phyloP scores from a whole-genome alignment of 2,797 vertebrate genomes.

The Podargus strigoides region DNA sequence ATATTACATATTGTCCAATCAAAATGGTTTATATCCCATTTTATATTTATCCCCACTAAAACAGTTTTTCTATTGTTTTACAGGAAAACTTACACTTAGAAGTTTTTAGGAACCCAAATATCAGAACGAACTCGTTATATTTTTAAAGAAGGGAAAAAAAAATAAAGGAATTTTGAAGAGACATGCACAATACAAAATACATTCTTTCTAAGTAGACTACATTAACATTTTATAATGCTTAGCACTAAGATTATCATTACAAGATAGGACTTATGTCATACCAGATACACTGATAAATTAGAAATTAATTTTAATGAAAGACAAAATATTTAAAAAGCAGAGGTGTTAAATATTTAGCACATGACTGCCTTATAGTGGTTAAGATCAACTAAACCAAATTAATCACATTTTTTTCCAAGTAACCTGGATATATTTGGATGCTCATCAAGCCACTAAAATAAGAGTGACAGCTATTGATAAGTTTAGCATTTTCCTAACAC shows the following conservation, averaged over 20 bases:
- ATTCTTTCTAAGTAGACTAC: not conserved
- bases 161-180: not conserved
- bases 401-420: not conserved
- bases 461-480: not conserved
- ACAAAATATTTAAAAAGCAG: not conserved
- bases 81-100: not conserved
- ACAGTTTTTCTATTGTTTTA: not conserved
- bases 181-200: not conserved
- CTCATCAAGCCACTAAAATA: not conserved
- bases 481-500: not conserved
- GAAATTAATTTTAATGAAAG: not conserved
- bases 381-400: not conserved
- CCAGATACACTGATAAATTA: not conserved
- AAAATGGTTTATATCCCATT: not conserved
- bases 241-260: not conserved
- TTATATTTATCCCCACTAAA: not conserved
- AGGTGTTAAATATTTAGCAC: not conserved
- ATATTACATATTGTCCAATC: not conserved
- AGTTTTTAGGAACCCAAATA: not conserved
- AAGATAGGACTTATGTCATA: not conserved
- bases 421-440: not conserved
- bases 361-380: not conserved
- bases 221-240: not conserved
- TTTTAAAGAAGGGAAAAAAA: not conserved
- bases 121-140: not conserved